These are phyloP conservation scores for Novumbra hubbsi DNA, from an alignment of 2,797 vertebrate species.

Conservation along the genomic window DNA sequence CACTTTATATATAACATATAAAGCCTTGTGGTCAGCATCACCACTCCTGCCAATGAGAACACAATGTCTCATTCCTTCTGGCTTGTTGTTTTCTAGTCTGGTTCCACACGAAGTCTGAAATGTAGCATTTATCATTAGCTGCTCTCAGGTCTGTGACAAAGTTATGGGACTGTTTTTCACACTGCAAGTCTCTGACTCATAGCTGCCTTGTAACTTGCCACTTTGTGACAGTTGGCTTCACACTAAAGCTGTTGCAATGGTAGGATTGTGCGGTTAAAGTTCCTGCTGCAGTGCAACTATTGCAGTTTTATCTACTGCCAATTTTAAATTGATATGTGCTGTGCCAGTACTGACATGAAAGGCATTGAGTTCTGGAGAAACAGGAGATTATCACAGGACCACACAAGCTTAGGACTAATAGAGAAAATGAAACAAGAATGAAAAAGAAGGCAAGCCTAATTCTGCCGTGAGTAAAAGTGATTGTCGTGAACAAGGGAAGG, in stretches of 20 bases:
- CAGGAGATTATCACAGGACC: slow-evolving; percentile 14
- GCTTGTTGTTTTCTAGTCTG: slow-evolving; percentile 11
- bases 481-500: too few species aligned
- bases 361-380: slow-evolving; percentile 24
- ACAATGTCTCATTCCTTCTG: not conserved
- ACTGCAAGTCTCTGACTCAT: too few species aligned
- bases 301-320: too few species aligned
- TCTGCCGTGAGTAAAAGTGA: not conserved
- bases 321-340: not conserved
- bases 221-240: too few species aligned
- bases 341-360: slow-evolving; percentile 39
- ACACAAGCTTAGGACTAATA: slow-evolving; percentile 40
- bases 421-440: slow-evolving; percentile 33
- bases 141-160: too few species aligned
- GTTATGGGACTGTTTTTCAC: too few species aligned
- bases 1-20: too few species aligned
- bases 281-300: too few species aligned
- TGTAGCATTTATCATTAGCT: not conserved
- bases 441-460: not conserved
- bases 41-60: not conserved
- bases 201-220: too few species aligned
- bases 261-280: too few species aligned
- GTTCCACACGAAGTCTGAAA: slow-evolving; percentile 7
- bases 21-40: too few species aligned
- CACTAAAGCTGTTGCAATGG: too few species aligned